These are phyloP conservation scores for Grammomys dolichurus DNA, from an alignment of 2,113 vertebrate genomes.

Conservation along the genomic window DNA sequence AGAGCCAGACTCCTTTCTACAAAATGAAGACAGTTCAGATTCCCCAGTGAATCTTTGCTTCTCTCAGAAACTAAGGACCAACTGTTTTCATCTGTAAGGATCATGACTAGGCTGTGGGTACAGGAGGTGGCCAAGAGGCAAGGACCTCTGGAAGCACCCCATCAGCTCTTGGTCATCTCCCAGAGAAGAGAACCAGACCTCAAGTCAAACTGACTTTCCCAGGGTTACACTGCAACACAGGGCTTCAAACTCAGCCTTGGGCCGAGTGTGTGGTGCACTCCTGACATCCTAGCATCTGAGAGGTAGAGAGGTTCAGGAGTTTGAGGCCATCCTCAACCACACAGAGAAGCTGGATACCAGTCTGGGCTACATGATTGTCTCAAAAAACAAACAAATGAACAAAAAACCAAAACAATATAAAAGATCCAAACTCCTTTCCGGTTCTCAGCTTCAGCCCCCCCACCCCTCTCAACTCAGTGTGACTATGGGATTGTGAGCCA, in stretches of 20 bases:
- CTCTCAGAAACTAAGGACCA: neutral
- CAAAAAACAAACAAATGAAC: neutral
- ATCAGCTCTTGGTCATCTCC: neutral
- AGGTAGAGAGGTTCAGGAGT: neutral
- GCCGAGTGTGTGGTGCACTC: neutral
- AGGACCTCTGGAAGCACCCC: neutral
- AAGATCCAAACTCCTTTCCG: neutral
- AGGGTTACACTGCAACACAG: neutral
- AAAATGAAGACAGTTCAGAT: neutral
- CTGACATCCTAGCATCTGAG: neutral
- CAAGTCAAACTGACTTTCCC: neutral
- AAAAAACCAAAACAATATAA: neutral
- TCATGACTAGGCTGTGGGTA: fast-evolving
- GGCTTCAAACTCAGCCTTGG: neutral
- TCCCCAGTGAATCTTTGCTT: neutral
- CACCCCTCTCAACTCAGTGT: too few relatives aligned
- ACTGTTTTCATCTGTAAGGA: neutral
- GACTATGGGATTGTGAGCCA: neutral
- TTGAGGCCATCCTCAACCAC: neutral
- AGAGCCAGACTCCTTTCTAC: neutral
- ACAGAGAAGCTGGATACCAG: neutral
- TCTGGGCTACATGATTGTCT: neutral
- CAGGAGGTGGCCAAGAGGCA: neutral
- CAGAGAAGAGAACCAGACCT: neutral
- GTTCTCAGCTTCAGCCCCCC: neutral